Conservation (phyloP, 2,113 vertebrate species). For the Osmerus mordax region DNA sequence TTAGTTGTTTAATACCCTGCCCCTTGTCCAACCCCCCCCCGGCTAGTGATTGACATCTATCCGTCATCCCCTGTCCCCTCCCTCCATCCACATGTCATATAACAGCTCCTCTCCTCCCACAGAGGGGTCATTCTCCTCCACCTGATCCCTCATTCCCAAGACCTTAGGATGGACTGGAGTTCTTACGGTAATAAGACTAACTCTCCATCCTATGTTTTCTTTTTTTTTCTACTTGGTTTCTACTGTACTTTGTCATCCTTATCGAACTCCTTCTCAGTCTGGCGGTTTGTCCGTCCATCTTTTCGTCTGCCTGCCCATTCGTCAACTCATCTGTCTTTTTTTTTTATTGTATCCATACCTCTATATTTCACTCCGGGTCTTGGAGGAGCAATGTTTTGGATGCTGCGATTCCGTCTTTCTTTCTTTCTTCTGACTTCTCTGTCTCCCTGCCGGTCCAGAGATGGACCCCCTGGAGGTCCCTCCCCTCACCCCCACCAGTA, state of each 20-base stretch:
- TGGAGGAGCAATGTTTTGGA: neutral
- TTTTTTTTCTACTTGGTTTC: neutral
- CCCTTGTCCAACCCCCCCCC: neutral
- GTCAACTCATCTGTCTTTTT: neutral
- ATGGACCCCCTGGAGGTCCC: constrained; percentile 62
- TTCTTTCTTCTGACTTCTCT: neutral
- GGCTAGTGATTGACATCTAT: constrained; percentile 49
- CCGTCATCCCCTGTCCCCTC: constrained; percentile 38
- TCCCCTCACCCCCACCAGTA: constrained; percentile 69
- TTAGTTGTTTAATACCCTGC: neutral
- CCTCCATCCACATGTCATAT: constrained; percentile 23
- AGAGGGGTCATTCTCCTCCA: constrained; percentile 31
- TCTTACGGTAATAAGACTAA: constrained; percentile 51
- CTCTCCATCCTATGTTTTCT: neutral
- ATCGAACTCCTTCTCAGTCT: too few species aligned
- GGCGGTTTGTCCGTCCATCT: neutral
- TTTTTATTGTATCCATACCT: neutral
- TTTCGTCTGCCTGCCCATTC: neutral
- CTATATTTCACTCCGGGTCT: neutral
- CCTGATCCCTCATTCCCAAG: constrained; percentile 33
- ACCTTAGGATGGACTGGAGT: constrained; percentile 52
- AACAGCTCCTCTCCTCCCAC: constrained; percentile 29
- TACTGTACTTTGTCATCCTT: neutral
- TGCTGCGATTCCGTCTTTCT: neutral
- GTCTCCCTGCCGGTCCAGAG: constrained; percentile 32